Conservation (phyloP, 2,888 invertebrate species). For the Malthinus seriepunctatus region DNA sequence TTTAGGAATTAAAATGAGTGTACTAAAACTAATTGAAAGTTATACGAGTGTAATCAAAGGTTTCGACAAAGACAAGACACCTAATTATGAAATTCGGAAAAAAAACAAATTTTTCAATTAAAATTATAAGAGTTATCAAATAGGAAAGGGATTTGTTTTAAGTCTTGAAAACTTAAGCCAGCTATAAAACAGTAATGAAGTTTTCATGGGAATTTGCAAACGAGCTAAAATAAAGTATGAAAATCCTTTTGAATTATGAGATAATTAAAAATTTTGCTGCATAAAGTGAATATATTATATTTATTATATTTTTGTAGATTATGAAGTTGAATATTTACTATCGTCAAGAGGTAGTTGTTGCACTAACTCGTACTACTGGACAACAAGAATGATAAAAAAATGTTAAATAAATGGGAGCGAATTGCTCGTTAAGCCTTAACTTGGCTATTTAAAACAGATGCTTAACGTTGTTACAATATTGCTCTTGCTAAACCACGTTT, state of each 20-base stretch:
- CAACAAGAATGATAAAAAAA: slow-evolving; percentile 19
- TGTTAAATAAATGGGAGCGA: slow-evolving; percentile 21
- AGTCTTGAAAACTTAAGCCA: slow-evolving; percentile 20
- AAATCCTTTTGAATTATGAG: slow-evolving; percentile 24
- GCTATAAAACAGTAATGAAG: slow-evolving; percentile 25
- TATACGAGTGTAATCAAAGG: no score
- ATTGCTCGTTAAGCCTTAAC: slow-evolving; percentile 29
- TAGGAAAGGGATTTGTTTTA: slow-evolving; percentile 19
- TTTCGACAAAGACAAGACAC: no score
- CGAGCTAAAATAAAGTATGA: slow-evolving; percentile 25
- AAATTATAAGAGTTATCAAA: slow-evolving; percentile 5
- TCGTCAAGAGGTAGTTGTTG: slow-evolving; percentile 16
- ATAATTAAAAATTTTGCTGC: slow-evolving; percentile 25
- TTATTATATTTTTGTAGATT: slow-evolving; percentile 15
- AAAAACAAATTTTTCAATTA: no score
- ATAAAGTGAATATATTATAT: slow-evolving; percentile 25
- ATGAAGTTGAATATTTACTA: slow-evolving; percentile 5
- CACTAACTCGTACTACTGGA: slow-evolving; percentile 12
- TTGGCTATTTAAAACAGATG: slow-evolving; percentile 35
- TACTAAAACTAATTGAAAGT: no score
- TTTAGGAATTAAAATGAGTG: no score
- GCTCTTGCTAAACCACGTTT: slow-evolving; percentile 26
- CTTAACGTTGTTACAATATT: slow-evolving; percentile 28
- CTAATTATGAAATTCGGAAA: no score
- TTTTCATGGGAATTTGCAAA: slow-evolving; percentile 25